These are phyloP conservation scores for Actinernus sp. DNA, from an alignment of 92 coral and sea anemone species.

Conservation along the genomic window DNA sequence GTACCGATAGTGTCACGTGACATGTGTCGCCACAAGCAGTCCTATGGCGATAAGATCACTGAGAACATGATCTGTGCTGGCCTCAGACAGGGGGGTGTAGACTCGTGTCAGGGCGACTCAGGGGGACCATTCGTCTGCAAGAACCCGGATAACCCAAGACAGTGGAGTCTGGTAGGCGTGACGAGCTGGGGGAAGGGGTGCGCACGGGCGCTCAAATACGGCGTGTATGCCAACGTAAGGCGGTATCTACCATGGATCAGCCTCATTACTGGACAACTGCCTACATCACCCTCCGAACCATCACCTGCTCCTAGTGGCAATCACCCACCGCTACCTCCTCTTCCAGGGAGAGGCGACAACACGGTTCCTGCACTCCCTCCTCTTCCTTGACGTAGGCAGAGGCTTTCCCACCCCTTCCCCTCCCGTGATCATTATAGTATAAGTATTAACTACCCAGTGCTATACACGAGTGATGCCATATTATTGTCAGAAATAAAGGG, in stretches of 20 bases:
- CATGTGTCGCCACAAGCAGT: slow-evolving; percentile 62
- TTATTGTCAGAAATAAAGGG: too few relatives aligned
- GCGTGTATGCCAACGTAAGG: slow-evolving; percentile 69
- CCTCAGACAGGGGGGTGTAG: slow-evolving; percentile 81
- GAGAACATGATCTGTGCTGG: slow-evolving; percentile 83
- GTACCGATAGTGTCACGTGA: slow-evolving; percentile 70
- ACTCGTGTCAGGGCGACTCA: slow-evolving; percentile 81
- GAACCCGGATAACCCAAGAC: slow-evolving; percentile 76
- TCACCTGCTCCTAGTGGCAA: slow-evolving; percentile 6
- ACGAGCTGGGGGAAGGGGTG: slow-evolving; percentile 87
- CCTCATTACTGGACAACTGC: slow-evolving; percentile 46
- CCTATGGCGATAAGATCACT: slow-evolving; percentile 76
- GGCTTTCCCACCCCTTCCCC: background rate
- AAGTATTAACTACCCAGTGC: too few relatives aligned
- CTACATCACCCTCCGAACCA: slow-evolving; percentile 4
- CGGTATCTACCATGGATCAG: slow-evolving; percentile 73
- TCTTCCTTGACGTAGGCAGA: slow-evolving; percentile 1
- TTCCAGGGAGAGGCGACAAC: slow-evolving; percentile 24
- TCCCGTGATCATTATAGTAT: too few relatives aligned
- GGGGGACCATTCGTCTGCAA: slow-evolving; percentile 86
- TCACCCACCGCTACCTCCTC: slow-evolving; percentile 13
- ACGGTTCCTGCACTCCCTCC: slow-evolving; percentile 20
- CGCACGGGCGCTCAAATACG: slow-evolving; percentile 80
- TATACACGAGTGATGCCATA: too few relatives aligned
- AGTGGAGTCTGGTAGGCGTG: slow-evolving; percentile 80